Evolutionary conservation across 1,140 invertebrate genomes (phyloP).

Genomic region (Achatina immaculata): DNA sequence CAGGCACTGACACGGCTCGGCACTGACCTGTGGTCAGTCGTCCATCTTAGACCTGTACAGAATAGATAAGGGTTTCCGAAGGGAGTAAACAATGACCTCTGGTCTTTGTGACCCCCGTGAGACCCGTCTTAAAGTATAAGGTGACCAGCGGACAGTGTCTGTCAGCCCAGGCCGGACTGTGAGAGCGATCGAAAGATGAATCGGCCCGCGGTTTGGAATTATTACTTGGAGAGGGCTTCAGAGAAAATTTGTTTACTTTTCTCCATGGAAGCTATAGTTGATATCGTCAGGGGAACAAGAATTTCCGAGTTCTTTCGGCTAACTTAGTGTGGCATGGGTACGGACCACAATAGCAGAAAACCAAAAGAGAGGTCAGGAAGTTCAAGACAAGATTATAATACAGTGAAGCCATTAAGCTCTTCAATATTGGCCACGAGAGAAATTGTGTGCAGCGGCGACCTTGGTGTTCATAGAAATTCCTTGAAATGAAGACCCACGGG

Average conservation of each 20-base stretch:
- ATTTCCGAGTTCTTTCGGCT: background rate
- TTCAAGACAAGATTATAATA: background rate
- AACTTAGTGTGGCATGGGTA: background rate
- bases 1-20: background rate
- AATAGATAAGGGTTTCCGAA: background rate
- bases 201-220: background rate
- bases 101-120: background rate
- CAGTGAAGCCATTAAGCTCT: slow-evolving; percentile 1
- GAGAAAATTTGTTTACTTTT: slow-evolving; percentile 12
- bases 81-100: slow-evolving; percentile 3
- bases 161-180: background rate
- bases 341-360: background rate
- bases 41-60: slow-evolving; percentile 2
- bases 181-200: background rate
- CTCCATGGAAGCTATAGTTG: background rate
- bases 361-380: background rate
- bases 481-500: background rate
- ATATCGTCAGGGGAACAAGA: background rate
- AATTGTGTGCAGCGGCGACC: background rate
- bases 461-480: background rate
- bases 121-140: slow-evolving; percentile 8
- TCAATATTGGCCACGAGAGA: background rate
- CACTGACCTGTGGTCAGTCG: slow-evolving; percentile 4
- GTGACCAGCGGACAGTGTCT: slow-evolving; percentile 8
- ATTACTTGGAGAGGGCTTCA: slow-evolving; percentile 3